Base-by-base conservation (phyloP, 1,140 invertebrate genomes). In the Orius laevigatus region DNA sequence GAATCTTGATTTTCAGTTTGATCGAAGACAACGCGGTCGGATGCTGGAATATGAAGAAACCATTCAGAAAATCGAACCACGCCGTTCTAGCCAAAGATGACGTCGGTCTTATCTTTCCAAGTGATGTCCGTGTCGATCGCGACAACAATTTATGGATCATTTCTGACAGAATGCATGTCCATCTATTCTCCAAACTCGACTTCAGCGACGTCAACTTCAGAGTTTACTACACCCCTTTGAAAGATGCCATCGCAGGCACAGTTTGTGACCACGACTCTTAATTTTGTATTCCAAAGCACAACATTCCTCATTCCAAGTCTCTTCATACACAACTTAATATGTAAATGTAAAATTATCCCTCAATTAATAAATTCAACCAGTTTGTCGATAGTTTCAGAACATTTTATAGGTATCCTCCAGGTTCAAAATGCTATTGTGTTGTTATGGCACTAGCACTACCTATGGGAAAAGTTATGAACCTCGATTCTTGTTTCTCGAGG, bases 1-100 rank as follows among this genome's bases (percentile, higher is more conserved):
- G 81, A 10, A 62, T 87, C 1, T 75, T 83, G 63, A 70, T 84
- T 34, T 85, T 76, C 59, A 83, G 76, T 62, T 64, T 85, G 38
- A 74, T 87, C 42, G 81, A 85, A 60, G 76, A 78, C 55, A 85
- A 85, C 53, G 77, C 78, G 1, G 70, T 87, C 1, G 83, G 82
- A 9, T 87, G 83, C 58, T 86, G 83, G 83, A 80, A 81, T 56
- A 76, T 74, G 0, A 62, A 63, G 3, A 63, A 74, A 42, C 73
- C 77, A 0, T 80, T 78, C 46, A 43, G n/a, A 11, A 31, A 33
- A 45, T 11, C 11, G 10, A 54, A 53, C 34, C 54, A 58, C 14
- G 81, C 69, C 9, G 61, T 84, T n/a, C 73, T 79, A 4, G 81
- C 82, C 43, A 73, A 71, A 49, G 81, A 86, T 59, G 76, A 84